Evolutionary conservation across 2,888 invertebrate genomes (phyloP), one percentile per base, ranked within the genome.

Genomic region (Cloeon dipterum): DNA sequence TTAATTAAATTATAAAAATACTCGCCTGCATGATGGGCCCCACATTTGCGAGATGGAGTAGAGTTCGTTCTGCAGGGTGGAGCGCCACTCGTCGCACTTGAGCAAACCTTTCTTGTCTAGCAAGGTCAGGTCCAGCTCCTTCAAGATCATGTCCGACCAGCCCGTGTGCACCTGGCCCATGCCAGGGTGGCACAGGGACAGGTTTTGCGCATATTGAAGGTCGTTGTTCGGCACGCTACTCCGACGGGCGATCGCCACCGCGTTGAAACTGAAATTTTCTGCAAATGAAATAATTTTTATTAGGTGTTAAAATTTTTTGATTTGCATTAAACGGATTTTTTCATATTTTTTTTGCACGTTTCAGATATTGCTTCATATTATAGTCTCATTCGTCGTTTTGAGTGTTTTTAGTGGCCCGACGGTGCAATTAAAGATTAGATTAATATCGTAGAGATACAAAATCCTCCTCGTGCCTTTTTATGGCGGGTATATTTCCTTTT

Each of bases 111-210:
- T 29, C n/a, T 14, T 14, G 14, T 5, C 14, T 7, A 17, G 11
- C 4, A 20, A 5, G n/a, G 7, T 14, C n/a, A 8, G 7, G 14
- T 29, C 29, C 5, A 29, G 7, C 34, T 45, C 47, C 44, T 68
- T 70, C 34, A 72, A 53, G 4, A 74, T 62, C 18, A 65, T 54
- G 17, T 67, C 68, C 2, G 68, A 68, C 63, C 71, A 68, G 19
- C 59, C 54, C 36, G 62, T 51, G 10, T 63, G 65, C 1, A 57
- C 47, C 37, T 61, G 57, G 26, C 61, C 61, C 32, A 71, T 59
- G 0, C 74, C 74, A 1, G 74, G 74, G 52, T 74, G 74, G 44
- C 75, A 75, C 49, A 68, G 65, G 13, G 61, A 62, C 3, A 70
- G 50, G 0, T 63, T 63, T 10, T 59, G 59, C 0, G 51, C 53